A percentile compares a stretch with the other conserved stretches of the same genome.
Evolutionary conservation across 1,140 invertebrate species (phyloP).

Genomic region (Thalassaphorura encarpata): DNA sequence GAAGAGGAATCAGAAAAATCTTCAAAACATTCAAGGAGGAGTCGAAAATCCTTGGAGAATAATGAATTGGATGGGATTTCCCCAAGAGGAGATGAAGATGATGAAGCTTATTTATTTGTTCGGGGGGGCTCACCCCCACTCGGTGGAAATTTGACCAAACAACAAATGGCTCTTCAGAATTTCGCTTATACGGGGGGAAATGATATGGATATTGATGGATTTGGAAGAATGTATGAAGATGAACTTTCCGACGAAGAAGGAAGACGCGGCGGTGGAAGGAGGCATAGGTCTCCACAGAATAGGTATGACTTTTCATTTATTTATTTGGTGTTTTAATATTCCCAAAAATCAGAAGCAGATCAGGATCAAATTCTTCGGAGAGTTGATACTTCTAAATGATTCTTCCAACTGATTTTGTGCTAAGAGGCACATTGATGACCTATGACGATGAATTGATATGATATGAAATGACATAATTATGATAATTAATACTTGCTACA

Average conservation of each 20-base stretch:
- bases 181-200: slow-evolving; percentile 35
- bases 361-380: no score
- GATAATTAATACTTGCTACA: no score
- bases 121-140: slow-evolving; percentile 51
- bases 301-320: not conserved
- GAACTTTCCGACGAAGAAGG: not conserved
- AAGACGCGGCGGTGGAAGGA: slow-evolving; percentile 27
- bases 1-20: slow-evolving; percentile 11
- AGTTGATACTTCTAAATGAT: no score
- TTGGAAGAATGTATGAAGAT: slow-evolving; percentile 37
- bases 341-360: no score
- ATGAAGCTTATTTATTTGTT: slow-evolving; percentile 66
- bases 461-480: no score
- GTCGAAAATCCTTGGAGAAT: not conserved
- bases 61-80: slow-evolving; percentile 37
- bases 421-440: no score
- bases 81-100: slow-evolving; percentile 51
- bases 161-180: slow-evolving; percentile 27
- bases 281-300: slow-evolving; percentile 31
- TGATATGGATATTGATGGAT: slow-evolving; percentile 38
- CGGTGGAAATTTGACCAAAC: not conserved
- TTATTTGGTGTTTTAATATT: not conserved
- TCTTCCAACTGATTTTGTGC: no score
- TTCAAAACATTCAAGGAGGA: not conserved
- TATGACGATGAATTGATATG: no score